These are phyloP conservation scores for Piprites chloris DNA, from an alignment of 2,113 vertebrate genomes.

Conservation along the genomic window DNA sequence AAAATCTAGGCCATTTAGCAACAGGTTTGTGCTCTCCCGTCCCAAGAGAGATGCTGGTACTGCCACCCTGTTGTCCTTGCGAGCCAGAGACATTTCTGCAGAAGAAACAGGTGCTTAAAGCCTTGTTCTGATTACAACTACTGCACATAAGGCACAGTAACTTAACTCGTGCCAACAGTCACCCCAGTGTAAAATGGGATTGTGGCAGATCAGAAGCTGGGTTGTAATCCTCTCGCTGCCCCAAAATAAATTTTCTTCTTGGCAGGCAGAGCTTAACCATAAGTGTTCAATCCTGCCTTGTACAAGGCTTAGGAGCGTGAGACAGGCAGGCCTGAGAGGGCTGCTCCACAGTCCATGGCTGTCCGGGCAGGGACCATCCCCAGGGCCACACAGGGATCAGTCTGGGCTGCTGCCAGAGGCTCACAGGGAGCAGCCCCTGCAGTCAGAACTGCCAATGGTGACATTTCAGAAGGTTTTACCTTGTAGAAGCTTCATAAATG, in stretches of 20 bases:
- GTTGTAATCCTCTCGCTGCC: slow-evolving; percentile 45
- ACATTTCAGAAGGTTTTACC: neutral
- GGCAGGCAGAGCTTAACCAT: neutral
- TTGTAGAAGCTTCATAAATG: neutral
- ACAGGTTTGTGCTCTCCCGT: neutral
- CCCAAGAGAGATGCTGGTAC: fast-evolving
- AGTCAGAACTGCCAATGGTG: neutral
- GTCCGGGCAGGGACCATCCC: fast-evolving
- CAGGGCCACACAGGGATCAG: fast-evolving
- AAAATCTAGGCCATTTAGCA: neutral
- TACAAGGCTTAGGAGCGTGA: fast-evolving
- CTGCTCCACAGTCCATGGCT: fast-evolving
- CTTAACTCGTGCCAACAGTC: neutral
- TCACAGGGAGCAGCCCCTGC: neutral
- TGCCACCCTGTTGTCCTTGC: neutral
- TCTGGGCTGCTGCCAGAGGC: fast-evolving
- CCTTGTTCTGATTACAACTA: slow-evolving; percentile 13
- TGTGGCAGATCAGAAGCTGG: slow-evolving; percentile 15
- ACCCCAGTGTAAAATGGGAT: neutral
- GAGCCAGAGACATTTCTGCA: neutral
- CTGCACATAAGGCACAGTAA: neutral
- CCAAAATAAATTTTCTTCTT: slow-evolving; percentile 8
- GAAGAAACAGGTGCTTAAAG: slow-evolving; percentile 30
- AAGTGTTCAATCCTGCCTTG: neutral
- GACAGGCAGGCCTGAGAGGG: fast-evolving